phyloP scores from a whole-genome alignment of 2,797 vertebrate genomes.

The Leucoraja ocellata region DNA sequence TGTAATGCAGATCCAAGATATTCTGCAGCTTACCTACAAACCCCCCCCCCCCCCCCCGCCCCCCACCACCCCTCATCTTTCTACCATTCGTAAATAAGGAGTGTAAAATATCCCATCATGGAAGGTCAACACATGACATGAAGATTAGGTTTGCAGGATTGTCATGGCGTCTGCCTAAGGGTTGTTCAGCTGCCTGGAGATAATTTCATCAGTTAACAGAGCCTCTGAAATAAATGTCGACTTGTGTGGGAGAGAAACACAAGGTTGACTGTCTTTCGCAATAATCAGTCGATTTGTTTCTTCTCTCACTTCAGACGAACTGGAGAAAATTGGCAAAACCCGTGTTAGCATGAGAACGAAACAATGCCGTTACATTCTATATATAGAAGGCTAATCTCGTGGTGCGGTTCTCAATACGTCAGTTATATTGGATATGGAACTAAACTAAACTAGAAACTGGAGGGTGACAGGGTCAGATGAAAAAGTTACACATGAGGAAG shows the following conservation, averaged over 20 bases:
- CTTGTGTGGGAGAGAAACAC: neutral
- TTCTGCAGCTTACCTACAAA: too few relatives aligned
- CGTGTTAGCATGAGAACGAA: neutral
- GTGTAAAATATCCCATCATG: neutral
- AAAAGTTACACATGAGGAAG: too few relatives aligned
- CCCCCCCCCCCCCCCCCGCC: too few relatives aligned
- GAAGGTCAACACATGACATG: neutral
- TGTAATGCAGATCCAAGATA: neutral
- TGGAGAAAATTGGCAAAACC: neutral
- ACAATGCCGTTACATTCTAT: neutral
- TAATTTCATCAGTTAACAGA: neutral
- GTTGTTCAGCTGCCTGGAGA: constrained; percentile 14
- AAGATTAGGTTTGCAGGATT: neutral
- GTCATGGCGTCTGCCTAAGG: neutral
- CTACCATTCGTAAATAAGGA: neutral
- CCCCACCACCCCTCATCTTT: too few relatives aligned
- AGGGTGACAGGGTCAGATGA: too few relatives aligned
- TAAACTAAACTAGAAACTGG: neutral
- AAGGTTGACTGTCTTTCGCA: neutral
- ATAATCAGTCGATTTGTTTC: neutral
- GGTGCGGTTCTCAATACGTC: neutral
- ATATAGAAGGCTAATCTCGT: neutral
- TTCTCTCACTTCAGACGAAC: neutral
- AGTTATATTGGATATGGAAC: neutral
- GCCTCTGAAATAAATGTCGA: neutral